These are phyloP conservation scores for Gasterosteus aculeatus DNA, from an alignment of 2,113 vertebrate species.

Conservation along the genomic window DNA sequence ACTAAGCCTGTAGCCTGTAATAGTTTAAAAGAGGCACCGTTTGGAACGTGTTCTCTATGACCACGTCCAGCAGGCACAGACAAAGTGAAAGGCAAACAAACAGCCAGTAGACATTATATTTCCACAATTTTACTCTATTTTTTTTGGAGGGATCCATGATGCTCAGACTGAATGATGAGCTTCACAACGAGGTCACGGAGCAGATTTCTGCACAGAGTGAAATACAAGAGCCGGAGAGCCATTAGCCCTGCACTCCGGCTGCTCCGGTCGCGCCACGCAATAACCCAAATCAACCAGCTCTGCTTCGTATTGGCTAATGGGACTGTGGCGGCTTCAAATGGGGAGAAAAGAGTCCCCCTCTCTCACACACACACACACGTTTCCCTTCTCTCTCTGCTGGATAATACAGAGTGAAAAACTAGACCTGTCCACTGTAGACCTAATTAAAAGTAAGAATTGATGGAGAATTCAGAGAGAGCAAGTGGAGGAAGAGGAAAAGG, in stretches of 20 bases:
- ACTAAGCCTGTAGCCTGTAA: conserved; percentile 1
- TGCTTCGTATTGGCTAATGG: conserved; percentile 73
- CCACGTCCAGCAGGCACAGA: conserved; percentile 8
- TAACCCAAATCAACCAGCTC: conserved; percentile 77
- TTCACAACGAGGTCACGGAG: conserved; percentile 70
- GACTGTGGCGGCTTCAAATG: conserved; percentile 67
- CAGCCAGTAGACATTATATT: conserved; percentile 43
- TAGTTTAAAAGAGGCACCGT: conserved; percentile 38
- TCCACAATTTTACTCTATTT: conserved; percentile 42
- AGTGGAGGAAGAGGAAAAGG: conserved; percentile 57
- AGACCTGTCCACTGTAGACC: conserved; percentile 84
- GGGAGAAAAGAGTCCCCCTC: conserved; percentile 56
- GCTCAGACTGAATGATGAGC: conserved; percentile 74
- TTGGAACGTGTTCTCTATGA: conserved; percentile 13
- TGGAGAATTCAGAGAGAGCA: conserved; percentile 74
- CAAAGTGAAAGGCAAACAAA: conserved; percentile 53
- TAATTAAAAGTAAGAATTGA: conserved; percentile 86
- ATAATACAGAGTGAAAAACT: conserved; percentile 82
- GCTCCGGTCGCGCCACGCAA: conserved; percentile 65
- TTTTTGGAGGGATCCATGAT: conserved; percentile 41
- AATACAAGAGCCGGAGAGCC: conserved; percentile 67
- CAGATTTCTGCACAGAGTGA: conserved; percentile 65
- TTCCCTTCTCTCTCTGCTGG: conserved; percentile 67
- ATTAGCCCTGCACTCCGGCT: conserved; percentile 70
- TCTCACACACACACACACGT: conserved; percentile 39